Conservation (phyloP, 2,888 invertebrate species). For the Leptopterna dolabrata region DNA sequence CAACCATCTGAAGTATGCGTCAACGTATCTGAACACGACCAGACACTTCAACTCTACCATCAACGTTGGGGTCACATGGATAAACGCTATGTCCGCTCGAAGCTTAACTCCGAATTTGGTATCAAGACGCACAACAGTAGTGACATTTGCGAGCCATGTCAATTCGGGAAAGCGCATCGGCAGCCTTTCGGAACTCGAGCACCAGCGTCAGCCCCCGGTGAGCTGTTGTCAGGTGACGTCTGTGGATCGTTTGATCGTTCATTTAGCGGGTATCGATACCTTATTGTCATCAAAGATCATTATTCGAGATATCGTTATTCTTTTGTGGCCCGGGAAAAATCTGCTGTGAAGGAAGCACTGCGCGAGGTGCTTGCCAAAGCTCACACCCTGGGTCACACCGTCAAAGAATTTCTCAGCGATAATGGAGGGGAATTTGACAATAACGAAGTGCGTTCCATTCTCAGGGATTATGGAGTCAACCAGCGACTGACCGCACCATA, state of each 20-base stretch:
- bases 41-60: too few relatives aligned
- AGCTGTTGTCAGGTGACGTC: slow-evolving; percentile 62
- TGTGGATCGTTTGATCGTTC: slow-evolving; percentile 61
- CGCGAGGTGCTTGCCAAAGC: slow-evolving; percentile 40
- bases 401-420: slow-evolving; percentile 38
- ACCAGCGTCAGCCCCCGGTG: too few relatives aligned
- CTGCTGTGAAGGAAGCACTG: slow-evolving; percentile 38
- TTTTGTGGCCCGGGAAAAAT: neutral
- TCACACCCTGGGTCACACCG: slow-evolving; percentile 11
- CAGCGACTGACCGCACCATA: too few relatives aligned
- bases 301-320: neutral
- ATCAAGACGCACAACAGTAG: too few relatives aligned
- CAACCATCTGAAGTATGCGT: too few relatives aligned
- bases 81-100: too few relatives aligned
- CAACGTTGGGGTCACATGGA: too few relatives aligned
- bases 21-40: too few relatives aligned
- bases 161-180: too few relatives aligned
- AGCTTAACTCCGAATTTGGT: too few relatives aligned
- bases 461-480: slow-evolving; percentile 57
- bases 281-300: slow-evolving; percentile 41
- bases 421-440: slow-evolving; percentile 45
- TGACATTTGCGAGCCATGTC: too few relatives aligned
- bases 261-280: slow-evolving; percentile 40
- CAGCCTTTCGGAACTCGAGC: too few relatives aligned
- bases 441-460: slow-evolving; percentile 47